A percentile compares a stretch with the other conserved stretches of the same genome.
These are phyloP conservation scores for Lasioglossum pauxillum DNA, from an alignment of 2,888 invertebrate species.

Conservation along the genomic window DNA sequence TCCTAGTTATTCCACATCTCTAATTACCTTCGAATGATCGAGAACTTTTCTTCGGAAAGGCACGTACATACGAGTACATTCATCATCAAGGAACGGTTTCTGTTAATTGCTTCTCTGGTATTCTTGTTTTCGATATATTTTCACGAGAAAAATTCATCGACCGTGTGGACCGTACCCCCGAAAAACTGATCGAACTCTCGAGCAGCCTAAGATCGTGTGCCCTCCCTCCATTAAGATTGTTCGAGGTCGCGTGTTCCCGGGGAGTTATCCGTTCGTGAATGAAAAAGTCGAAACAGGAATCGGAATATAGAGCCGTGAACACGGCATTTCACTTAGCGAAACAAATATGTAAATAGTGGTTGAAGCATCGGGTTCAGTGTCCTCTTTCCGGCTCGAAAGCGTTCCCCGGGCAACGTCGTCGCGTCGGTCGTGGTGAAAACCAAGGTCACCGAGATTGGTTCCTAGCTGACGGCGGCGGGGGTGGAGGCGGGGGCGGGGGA, in stretches of 20 bases:
- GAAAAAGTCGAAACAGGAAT: conserved; percentile 51
- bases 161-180: too few species aligned
- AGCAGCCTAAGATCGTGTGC: background rate
- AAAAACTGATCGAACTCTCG: background rate
- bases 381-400: conserved; percentile 54
- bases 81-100: background rate
- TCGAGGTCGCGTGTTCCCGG: conserved; percentile 15
- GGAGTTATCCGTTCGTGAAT: conserved; percentile 36
- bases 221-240: conserved; percentile 4
- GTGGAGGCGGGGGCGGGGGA: conserved; percentile 22
- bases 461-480: conserved; percentile 48
- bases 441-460: conserved; percentile 66
- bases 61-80: background rate
- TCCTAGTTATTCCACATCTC: conserved; percentile 28
- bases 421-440: conserved; percentile 57
- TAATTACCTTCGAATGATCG: background rate
- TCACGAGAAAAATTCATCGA: too few species aligned
- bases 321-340: conserved; percentile 78
- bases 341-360: conserved; percentile 77
- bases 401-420: conserved; percentile 21
- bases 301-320: conserved; percentile 68
- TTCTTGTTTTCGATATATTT: background rate
- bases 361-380: conserved; percentile 66
- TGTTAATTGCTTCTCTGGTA: background rate
- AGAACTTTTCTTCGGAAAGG: background rate